Evolutionary conservation across 23 tunicate genomes (phyloP).

Genomic region (Botrylloides violaceus): DNA sequence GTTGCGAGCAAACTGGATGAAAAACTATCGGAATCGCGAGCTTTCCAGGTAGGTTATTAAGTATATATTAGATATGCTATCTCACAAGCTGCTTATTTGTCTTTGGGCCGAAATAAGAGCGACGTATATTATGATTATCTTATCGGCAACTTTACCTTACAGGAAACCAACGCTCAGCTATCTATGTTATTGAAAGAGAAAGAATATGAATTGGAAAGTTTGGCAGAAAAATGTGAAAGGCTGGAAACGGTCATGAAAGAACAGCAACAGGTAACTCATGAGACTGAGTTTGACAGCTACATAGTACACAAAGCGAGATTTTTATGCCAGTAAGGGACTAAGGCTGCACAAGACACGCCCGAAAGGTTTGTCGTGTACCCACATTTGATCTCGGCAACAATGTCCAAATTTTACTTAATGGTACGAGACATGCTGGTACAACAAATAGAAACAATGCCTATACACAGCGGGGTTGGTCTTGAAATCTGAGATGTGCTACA

Average conservation of each 20-base stretch:
- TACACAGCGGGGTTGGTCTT: too few relatives aligned
- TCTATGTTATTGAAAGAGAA: slow-evolving; percentile 66
- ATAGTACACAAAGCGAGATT: too few relatives aligned
- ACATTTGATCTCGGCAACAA: too few relatives aligned
- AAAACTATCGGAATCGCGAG: slow-evolving; percentile 19
- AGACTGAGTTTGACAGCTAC: too few relatives aligned
- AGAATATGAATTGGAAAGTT: slow-evolving; percentile 55
- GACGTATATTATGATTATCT: background rate
- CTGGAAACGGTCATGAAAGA: slow-evolving; percentile 23
- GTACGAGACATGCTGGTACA: too few relatives aligned
- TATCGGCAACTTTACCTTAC: background rate
- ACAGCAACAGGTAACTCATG: slow-evolving; percentile 37
- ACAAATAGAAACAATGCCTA: too few relatives aligned
- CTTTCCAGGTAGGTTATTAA: slow-evolving; percentile 35
- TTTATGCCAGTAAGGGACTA: too few relatives aligned
- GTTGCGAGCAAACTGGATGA: background rate
- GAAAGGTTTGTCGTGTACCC: too few relatives aligned
- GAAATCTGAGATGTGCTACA: too few relatives aligned
- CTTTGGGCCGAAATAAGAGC: background rate
- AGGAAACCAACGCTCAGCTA: slow-evolving; percentile 90
- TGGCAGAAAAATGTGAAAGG: slow-evolving; percentile 43
- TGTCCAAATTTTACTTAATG: too few relatives aligned
- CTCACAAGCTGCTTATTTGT: background rate
- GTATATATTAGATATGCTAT: too few relatives aligned
- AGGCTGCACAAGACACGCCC: too few relatives aligned